Evolutionary conservation across 2,888 invertebrate genomes (phyloP).

Genomic region (Copidosoma aretas): DNA sequence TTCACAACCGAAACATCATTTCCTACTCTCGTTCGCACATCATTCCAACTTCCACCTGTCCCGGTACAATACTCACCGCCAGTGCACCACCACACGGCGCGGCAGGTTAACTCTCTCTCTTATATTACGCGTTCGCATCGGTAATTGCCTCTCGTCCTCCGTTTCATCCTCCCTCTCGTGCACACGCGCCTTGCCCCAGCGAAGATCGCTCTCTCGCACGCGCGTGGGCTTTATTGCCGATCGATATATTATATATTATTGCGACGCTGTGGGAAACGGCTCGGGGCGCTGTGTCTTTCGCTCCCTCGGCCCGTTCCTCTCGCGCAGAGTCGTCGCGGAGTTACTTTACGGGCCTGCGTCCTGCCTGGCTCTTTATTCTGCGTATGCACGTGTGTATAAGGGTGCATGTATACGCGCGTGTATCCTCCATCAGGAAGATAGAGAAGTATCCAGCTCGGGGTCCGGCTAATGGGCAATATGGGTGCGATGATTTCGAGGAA

Average conservation of each 20-base stretch:
- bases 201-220: conserved; percentile 8
- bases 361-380: conserved; percentile 11
- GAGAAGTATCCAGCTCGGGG: conserved; percentile 11
- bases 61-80: too few species aligned
- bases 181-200: too few species aligned
- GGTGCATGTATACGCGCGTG: too few species aligned
- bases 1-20: too few species aligned
- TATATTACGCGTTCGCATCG: too few species aligned
- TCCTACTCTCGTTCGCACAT: too few species aligned
- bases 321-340: conserved; percentile 35
- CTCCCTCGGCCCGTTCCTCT: neutral
- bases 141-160: too few species aligned
- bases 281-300: conserved; percentile 2
- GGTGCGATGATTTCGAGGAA: conserved; percentile 32
- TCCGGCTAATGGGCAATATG: conserved; percentile 23
- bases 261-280: neutral
- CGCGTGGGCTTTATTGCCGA: conserved; percentile 43
- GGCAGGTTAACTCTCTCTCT: too few species aligned
- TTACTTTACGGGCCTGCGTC: conserved; percentile 27
- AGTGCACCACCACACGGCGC: too few species aligned
- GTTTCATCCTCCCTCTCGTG: neutral
- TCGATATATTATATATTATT: conserved; percentile 41
- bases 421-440: neutral
- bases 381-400: conserved; percentile 1
- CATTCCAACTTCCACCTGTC: too few species aligned